Evolutionary conservation across 2,888 invertebrate species (phyloP).

Genomic region (Drosophila kambysellisi): DNA sequence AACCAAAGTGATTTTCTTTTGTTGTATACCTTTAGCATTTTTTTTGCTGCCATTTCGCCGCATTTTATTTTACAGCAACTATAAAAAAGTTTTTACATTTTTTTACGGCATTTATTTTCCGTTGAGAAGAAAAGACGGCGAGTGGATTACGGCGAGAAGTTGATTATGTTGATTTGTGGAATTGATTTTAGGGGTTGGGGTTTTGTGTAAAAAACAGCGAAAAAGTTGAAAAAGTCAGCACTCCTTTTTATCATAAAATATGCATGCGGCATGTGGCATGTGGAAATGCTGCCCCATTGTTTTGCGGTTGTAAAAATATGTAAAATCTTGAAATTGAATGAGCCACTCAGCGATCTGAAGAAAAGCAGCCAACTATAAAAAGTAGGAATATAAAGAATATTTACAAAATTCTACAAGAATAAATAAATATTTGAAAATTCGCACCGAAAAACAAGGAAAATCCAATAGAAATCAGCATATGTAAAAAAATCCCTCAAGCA

Average conservation of each 20-base stretch:
- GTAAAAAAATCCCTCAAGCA: not conserved
- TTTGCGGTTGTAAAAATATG: conserved; percentile 61
- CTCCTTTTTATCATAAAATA: conserved; percentile 61
- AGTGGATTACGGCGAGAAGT: conserved; percentile 79
- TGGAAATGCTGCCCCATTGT: conserved; percentile 49
- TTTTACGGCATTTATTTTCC: conserved; percentile 70
- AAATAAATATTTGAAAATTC: not conserved
- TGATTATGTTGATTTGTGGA: conserved; percentile 81
- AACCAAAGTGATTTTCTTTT: conserved; percentile 46
- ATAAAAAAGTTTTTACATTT: conserved; percentile 81
- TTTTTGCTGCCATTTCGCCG: conserved; percentile 46
- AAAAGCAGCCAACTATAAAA: not conserved
- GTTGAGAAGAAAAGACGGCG: conserved; percentile 64
- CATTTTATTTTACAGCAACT: conserved; percentile 77
- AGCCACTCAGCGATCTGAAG: not conserved
- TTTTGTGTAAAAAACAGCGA: not conserved
- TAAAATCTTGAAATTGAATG: conserved; percentile 46
- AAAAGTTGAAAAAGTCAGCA: conserved; percentile 19
- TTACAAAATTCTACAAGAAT: not conserved
- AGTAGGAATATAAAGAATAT: not conserved
- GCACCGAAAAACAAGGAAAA: not conserved
- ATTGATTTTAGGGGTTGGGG: conserved; percentile 61
- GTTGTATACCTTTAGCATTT: conserved; percentile 52
- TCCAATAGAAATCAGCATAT: not conserved
- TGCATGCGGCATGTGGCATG: conserved; percentile 64